Base-by-base conservation (phyloP, 2,888 invertebrate species). In the Coenonympha arcania region DNA sequence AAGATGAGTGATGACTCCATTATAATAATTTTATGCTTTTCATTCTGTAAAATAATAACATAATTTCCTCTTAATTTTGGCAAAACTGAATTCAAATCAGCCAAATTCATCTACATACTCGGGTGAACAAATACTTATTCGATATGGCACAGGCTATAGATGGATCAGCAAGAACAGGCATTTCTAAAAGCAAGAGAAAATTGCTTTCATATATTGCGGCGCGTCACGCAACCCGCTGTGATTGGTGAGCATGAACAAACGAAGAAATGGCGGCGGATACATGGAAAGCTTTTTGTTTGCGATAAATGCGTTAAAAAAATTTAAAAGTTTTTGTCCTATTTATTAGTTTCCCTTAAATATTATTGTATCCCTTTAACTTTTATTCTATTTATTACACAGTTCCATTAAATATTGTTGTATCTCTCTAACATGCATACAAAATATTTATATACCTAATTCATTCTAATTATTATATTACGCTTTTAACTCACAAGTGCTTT, bases 201-300 rank as follows among this genome's bases (percentile, higher is more conserved):
- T 68, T 65, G 62, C 65, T 68, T 69, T 64, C 62, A 61, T 63
- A 63, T 65, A 66, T 63, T 66, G 65, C 61, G 42, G 44, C 49
- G 52, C 31, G 63, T 59, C 73, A 73, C 72, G 71, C 70, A 52
- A 66, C 50, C 55, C 30, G 53, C 45, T 54, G 59, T 61, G 64
- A 68, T 66, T 66, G 63, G 67, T 58, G 52, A 57, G 57, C 52
- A 50, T 58, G 52, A 57, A 56, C 52, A 50, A 54, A 56, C 40
- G 54, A 52, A 47, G 54, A 50, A 53, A 57, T 50, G 50, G 54
- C 48, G 50, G 50, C 57, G 52, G 59, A 59, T 43, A 51, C 52
- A 45, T 50, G 52, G 52, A 56, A 59, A 56, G 59, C 59, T 61
- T 61, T 61, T 57, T 59, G 57, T 58, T 52, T 36, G 19, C 56